phyloP scores from a whole-genome alignment of 2,113 vertebrate genomes.

The Tachycineta bicolor region DNA sequence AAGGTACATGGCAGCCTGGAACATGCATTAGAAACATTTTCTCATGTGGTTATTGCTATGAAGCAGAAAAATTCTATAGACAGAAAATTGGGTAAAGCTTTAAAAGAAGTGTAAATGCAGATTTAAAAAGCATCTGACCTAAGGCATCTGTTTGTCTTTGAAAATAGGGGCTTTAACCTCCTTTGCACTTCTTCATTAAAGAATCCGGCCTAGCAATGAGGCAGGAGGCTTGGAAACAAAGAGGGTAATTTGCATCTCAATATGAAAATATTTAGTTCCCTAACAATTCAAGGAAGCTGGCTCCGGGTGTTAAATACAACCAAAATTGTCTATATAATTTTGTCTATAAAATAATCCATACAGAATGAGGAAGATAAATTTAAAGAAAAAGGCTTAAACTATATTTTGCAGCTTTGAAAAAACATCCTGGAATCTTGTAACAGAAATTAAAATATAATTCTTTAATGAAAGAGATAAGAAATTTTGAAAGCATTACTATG shows the following conservation, averaged over 20 bases:
- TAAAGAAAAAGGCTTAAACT: neutral
- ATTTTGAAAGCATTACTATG: neutral
- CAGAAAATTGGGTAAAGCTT: neutral
- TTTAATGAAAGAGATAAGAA: neutral
- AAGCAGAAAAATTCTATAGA: neutral
- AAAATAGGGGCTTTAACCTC: neutral
- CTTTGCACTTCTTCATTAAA: neutral
- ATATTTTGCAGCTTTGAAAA: neutral
- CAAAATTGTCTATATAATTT: neutral
- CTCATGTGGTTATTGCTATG: neutral
- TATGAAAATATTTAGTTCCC: neutral
- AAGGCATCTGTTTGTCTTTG: neutral
- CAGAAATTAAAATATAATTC: neutral
- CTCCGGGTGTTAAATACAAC: neutral
- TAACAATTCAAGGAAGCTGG: neutral
- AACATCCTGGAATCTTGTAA: neutral
- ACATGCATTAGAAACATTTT: neutral
- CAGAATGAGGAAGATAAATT: neutral
- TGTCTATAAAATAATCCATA: neutral
- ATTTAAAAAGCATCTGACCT: neutral
- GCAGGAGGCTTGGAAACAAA: neutral
- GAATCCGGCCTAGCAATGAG: neutral
- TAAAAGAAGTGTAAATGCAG: neutral
- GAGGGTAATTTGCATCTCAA: neutral
- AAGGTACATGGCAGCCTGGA: neutral